Base-by-base conservation (phyloP, 2,113 vertebrate genomes). In the Morone saxatilis region DNA sequence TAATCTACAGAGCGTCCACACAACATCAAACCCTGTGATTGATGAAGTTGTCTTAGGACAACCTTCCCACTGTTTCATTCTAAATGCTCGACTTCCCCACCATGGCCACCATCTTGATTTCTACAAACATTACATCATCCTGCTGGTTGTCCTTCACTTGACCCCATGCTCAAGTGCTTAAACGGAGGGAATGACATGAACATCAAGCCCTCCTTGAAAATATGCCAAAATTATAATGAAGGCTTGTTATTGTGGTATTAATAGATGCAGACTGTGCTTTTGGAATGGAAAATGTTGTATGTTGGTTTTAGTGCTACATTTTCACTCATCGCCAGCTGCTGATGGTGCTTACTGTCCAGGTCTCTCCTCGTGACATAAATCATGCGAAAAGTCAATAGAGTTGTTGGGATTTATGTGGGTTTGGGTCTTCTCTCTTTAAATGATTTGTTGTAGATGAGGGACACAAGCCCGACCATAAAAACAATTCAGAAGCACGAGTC, bases 141-240 rank as follows among this genome's bases (percentile, higher is more conserved):
- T 66, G 56, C 87, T 88, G 80, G 47, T 73, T 85, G 94, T 92
- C 92, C 92, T 94, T 94, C 91, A 93, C 69, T 72, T 93, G 91
- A 93, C 91, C 92, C 84, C 62, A 41, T 13, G 61, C 51, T 87
- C 59, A 66, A 72, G 60, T 41, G 80, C 78, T 90, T 67, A 88
- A 83, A 84, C 16, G 16, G 45, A 17, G 51, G 50, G 51, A 61
- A 40, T 69, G 41, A 71, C 60, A 65, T 81, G 38, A 78, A 62
- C 80, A 63, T 75, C 71, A 78, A 85, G 78, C 69, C 36, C 76
- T 80, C 69, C 47, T 78, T 61, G 19, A 86, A 67, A 88, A 65
- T 59, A 76, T 67, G 38, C 31, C 40, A 38, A 56, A 81, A 80
- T 83, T 16, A 71, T 56, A 56, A 70, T 53, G 60, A 78, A 47